These are phyloP conservation scores for Pelodytes ibericus DNA, from an alignment of 2,797 vertebrate species.

Conservation along the genomic window DNA sequence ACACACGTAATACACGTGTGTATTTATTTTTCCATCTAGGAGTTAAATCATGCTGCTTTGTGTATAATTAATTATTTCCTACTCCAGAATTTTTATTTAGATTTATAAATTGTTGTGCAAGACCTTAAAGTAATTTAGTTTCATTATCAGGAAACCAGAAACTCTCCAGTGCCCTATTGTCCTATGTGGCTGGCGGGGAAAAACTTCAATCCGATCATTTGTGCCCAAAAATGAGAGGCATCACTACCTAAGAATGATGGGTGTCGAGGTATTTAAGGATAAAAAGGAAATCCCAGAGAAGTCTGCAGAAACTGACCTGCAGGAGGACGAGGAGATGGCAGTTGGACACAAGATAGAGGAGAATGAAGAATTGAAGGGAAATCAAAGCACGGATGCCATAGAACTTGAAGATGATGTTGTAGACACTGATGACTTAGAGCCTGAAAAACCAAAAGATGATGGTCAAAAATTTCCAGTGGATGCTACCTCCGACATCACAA, in stretches of 20 bases:
- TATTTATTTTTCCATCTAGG: too few relatives aligned
- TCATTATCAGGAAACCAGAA: conserved; percentile 72
- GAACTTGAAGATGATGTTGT: conserved; percentile 49
- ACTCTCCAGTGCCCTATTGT: conserved; percentile 91
- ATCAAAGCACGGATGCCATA: conserved; percentile 61
- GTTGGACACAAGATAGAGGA: conserved; percentile 68
- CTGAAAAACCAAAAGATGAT: conserved; percentile 53
- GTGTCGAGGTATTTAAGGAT: conserved; percentile 84
- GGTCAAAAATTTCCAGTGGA: conserved; percentile 12
- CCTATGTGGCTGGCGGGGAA: conserved; percentile 96
- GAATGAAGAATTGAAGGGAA: conserved; percentile 33
- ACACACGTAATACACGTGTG: too few relatives aligned
- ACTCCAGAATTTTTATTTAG: too few relatives aligned
- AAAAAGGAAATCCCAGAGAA: conserved; percentile 62
- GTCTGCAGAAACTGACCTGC: neutral
- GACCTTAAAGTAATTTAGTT: conserved; percentile 1
- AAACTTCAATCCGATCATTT: conserved; percentile 93
- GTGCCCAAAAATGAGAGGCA: conserved; percentile 92
- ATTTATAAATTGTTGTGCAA: too few relatives aligned
- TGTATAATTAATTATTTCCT: too few relatives aligned
- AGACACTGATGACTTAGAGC: conserved; percentile 54
- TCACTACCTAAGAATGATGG: conserved; percentile 96
- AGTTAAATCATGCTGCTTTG: too few relatives aligned
- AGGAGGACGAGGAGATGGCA: conserved; percentile 38
- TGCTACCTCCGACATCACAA: neutral